Evolutionary conservation across 1,140 invertebrate species (phyloP), one percentile per base, ranked within the genome.

Genomic region (Harpegnathos saltator): DNA sequence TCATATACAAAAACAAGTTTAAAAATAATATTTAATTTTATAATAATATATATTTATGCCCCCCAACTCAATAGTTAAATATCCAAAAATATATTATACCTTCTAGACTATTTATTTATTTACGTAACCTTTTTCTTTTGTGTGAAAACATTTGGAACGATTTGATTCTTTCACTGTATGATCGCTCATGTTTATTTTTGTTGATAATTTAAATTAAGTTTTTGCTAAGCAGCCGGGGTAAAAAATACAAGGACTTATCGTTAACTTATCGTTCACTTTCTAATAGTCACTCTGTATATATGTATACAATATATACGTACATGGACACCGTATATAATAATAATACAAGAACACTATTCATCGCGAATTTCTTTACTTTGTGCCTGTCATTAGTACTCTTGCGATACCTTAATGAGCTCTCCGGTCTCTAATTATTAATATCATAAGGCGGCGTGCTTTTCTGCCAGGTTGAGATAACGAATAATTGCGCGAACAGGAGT

Each of bases 341-440:
- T 69, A 22, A 52, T n/a, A 29, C 15, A 22, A 1, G 17, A 9
- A n/a, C 17, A 17, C 52, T 11, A 3, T 24, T 1, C 22, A 2
- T 1, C 38, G 0, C 24, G 19, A 24, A 52, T 48, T 29, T 14
- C 68, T 65, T 24, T n/a, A 24, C 26, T 44, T 44, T 63, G 22
- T 66, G 50, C 63, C 66, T 66, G 66, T 50, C 82, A 26, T 63
- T 38, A 26, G 69, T 58, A 33, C 14, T 26, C 52, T 50, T 33
- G 7, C 52, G 50, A 65, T 33, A 52, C 38, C 44, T 80, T 54
- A 74, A 80, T 59, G n/a, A 52, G 17, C 58, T 65, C 72, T 65
- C 73, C 83, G 52, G 24, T 65, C 72, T 69, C 74, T 71, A 73
- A 86, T 90, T 85, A 87, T 44, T 44, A 44, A 68, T 54, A 63